Percentiles rank a stretch among this genome's conserved stretches.
Evolutionary conservation across 1,140 invertebrate genomes (phyloP).

Genomic region (Odontomachus brunneus): DNA sequence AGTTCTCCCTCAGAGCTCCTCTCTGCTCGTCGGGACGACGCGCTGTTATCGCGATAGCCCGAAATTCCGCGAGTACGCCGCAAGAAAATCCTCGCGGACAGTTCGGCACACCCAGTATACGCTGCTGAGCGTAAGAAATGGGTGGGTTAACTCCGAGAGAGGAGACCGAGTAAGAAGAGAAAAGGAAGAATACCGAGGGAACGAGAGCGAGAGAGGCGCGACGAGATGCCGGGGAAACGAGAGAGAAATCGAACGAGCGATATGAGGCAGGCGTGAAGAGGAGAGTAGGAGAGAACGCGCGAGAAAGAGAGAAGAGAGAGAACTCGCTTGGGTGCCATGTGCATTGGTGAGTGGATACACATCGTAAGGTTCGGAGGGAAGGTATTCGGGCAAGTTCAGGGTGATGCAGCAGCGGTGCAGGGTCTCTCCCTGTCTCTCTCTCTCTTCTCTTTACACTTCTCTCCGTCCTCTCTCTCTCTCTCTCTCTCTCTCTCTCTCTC

Average conservation of each 20-base stretch:
- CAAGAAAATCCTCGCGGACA: background rate
- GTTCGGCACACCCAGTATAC: slow-evolving; percentile 78
- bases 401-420: slow-evolving; percentile 73
- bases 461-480: too few species aligned
- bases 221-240: slow-evolving; percentile 23
- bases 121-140: slow-evolving; percentile 80
- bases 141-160: slow-evolving; percentile 73
- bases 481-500: slow-evolving; percentile 1
- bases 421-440: slow-evolving; percentile 36
- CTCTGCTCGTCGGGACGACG: background rate
- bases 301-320: slow-evolving; percentile 44
- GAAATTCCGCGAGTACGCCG: background rate
- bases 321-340: slow-evolving; percentile 80
- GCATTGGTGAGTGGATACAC: slow-evolving; percentile 77
- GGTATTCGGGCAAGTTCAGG: slow-evolving; percentile 80
- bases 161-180: slow-evolving; percentile 77
- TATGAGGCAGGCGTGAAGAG: slow-evolving; percentile 45
- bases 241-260: slow-evolving; percentile 51
- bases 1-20: too few species aligned
- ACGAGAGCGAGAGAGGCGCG: slow-evolving; percentile 49
- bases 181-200: slow-evolving; percentile 63
- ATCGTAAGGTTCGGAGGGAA: slow-evolving; percentile 72
- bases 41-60: background rate
- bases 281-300: slow-evolving; percentile 19
- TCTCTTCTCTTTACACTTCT: slow-evolving; percentile 10